Percentiles rank a stretch among this genome's conserved stretches.
phyloP scores from a whole-genome alignment of 2,888 invertebrate species.

The Callimorpha dominula region DNA sequence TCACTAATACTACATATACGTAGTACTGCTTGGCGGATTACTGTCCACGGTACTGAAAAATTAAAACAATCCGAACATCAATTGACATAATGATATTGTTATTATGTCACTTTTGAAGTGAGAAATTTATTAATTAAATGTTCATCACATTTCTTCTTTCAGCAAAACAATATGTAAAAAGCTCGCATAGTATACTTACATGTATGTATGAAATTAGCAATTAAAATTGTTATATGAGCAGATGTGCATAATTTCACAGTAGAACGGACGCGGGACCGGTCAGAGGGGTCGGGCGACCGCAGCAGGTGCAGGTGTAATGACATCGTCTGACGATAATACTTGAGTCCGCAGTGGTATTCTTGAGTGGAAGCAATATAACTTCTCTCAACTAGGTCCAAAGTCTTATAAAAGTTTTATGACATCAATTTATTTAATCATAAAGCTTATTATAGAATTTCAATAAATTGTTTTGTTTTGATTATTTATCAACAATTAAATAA shows the following conservation, averaged over 20 bases:
- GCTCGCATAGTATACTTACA: not conserved
- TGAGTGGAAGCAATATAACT: constrained; percentile 12
- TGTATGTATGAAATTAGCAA: constrained; percentile 36
- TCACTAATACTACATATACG: not conserved
- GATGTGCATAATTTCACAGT: constrained; percentile 83
- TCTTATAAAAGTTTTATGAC: constrained; percentile 14
- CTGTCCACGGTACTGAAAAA: not conserved
- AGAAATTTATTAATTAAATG: no score
- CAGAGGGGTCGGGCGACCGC: constrained; percentile 72
- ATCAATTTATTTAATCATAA: constrained; percentile 11
- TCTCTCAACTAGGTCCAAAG: not conserved
- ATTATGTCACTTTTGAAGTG: no score
- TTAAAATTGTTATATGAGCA: constrained; percentile 58
- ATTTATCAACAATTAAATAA: not conserved
- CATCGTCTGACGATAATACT: constrained; percentile 41
- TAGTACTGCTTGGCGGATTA: no score
- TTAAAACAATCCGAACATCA: not conserved
- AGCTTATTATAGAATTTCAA: not conserved
- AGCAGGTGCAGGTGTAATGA: constrained; percentile 82
- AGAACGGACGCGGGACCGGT: constrained; percentile 76
- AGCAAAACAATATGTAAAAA: no score
- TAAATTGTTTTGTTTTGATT: not conserved
- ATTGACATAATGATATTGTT: not conserved
- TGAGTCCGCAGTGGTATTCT: constrained; percentile 24
- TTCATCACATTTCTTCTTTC: no score